phyloP scores from a whole-genome alignment of 2,888 invertebrate genomes.

The Microctonus aethiopoides region DNA sequence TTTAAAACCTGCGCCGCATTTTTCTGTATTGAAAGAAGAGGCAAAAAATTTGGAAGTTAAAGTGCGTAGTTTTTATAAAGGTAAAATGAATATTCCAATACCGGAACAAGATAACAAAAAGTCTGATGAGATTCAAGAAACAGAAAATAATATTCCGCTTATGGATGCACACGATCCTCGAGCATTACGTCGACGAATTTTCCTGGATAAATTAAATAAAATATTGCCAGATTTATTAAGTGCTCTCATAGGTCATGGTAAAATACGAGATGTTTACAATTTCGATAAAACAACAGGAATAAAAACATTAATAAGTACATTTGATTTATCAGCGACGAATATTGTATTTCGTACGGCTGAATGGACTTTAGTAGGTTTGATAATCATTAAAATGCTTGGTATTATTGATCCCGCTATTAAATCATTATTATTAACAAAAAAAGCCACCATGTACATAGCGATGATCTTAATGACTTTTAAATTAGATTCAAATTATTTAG shows the following conservation, averaged over 20 bases:
- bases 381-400: conserved; percentile 74
- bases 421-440: conserved; percentile 50
- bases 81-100: conserved; percentile 66
- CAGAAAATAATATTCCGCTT: conserved; percentile 72
- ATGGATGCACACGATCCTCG: conserved; percentile 77
- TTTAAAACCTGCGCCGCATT: conserved; percentile 74
- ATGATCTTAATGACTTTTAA: conserved; percentile 63
- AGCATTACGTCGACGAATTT: conserved; percentile 76
- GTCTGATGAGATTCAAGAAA: conserved; percentile 53
- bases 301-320: conserved; percentile 72
- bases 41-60: conserved; percentile 74
- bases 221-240: conserved; percentile 72
- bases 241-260: conserved; percentile 64
- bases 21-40: conserved; percentile 73
- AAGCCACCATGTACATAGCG: conserved; percentile 56
- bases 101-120: conserved; percentile 23
- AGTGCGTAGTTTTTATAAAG: conserved; percentile 74
- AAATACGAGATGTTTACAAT: conserved; percentile 45
- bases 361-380: conserved; percentile 78
- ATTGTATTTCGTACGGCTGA: conserved; percentile 78
- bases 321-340: conserved; percentile 77
- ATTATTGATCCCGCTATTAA: conserved; percentile 54
- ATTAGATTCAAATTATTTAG: conserved; percentile 57
- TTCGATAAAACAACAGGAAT: conserved; percentile 46
- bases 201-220: conserved; percentile 75